Evolutionary conservation across 1,140 invertebrate species (phyloP).

Genomic region (Drosophila arawakana): DNA sequence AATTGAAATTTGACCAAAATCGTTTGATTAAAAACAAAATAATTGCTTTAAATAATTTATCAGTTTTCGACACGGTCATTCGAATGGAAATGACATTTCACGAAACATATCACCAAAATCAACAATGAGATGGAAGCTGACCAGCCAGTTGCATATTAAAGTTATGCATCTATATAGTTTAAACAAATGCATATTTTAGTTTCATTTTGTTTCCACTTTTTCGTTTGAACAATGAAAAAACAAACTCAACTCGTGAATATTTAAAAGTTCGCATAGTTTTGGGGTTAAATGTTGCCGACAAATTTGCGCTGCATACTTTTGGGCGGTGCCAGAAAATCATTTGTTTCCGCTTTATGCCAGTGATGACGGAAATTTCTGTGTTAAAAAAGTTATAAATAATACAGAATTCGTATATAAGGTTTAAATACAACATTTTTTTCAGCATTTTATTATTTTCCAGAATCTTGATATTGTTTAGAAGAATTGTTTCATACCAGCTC

Average conservation of each 20-base stretch:
- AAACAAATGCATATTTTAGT: conserved; percentile 5
- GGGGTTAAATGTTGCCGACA: conserved; percentile 26
- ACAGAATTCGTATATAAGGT: too few species aligned
- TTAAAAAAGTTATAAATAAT: too few species aligned
- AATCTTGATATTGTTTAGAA: too few species aligned
- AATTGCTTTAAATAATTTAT: conserved; percentile 15
- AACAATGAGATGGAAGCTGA: background rate
- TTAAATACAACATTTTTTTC: too few species aligned
- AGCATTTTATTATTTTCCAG: too few species aligned
- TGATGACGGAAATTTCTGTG: too few species aligned
- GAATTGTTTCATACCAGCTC: too few species aligned
- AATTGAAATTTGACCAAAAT: background rate
- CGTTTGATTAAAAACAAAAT: conserved; percentile 21
- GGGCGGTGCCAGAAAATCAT: conserved; percentile 18
- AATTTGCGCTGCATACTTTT: conserved; percentile 48
- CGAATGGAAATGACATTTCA: background rate
- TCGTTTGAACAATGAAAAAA: conserved; percentile 8
- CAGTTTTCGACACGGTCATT: conserved; percentile 20
- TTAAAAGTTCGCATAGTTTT: conserved; percentile 51
- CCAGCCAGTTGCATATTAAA: conserved; percentile 11
- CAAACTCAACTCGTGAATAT: conserved; percentile 27
- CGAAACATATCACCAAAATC: conserved; percentile 16
- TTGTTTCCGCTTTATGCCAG: too few species aligned
- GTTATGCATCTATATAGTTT: conserved; percentile 1
- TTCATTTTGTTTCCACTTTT: conserved; percentile 9